Evolutionary conservation across 2,113 vertebrate genomes (phyloP).

Genomic region (Acanthisitta chloris): DNA sequence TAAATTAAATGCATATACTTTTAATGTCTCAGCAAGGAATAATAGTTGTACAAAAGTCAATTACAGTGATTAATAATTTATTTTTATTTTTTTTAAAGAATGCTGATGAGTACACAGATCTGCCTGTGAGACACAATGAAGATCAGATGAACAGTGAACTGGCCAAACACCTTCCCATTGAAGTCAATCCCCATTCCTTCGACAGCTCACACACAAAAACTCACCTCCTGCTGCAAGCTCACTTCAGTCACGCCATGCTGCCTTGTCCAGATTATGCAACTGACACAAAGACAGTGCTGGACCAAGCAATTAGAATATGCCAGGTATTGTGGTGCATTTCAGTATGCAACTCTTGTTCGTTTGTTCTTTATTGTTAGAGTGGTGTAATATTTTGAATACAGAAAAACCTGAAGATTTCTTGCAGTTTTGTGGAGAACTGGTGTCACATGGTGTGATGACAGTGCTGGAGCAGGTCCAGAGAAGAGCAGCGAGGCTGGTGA

Average conservation of each 20-base stretch:
- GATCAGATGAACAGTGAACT: slow-evolving; percentile 96
- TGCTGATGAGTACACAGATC: slow-evolving; percentile 92
- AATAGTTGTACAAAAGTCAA: background rate
- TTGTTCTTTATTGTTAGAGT: background rate
- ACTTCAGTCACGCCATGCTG: slow-evolving; percentile 87
- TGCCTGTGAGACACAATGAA: slow-evolving; percentile 97
- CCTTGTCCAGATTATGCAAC: slow-evolving; percentile 94
- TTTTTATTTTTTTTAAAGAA: slow-evolving; percentile 76
- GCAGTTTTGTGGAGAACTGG: background rate
- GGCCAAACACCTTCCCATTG: slow-evolving; percentile 88
- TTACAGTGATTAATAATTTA: background rate
- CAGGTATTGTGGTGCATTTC: slow-evolving; percentile 79
- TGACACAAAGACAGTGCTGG: slow-evolving; percentile 95
- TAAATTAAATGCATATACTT: background rate
- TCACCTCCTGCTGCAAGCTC: slow-evolving; percentile 92
- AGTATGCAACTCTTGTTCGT: background rate
- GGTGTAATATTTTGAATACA: background rate
- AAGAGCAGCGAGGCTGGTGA: too few relatives aligned
- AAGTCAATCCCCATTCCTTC: slow-evolving; percentile 90
- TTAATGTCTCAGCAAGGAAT: background rate
- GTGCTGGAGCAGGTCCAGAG: too few relatives aligned
- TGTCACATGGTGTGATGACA: accelerated
- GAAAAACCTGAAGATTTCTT: background rate
- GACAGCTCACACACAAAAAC: slow-evolving; percentile 97
- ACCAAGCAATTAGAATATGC: slow-evolving; percentile 93